Base-by-base conservation (phyloP, 2,888 invertebrate genomes). In the Drosophila acutilabella region DNA sequence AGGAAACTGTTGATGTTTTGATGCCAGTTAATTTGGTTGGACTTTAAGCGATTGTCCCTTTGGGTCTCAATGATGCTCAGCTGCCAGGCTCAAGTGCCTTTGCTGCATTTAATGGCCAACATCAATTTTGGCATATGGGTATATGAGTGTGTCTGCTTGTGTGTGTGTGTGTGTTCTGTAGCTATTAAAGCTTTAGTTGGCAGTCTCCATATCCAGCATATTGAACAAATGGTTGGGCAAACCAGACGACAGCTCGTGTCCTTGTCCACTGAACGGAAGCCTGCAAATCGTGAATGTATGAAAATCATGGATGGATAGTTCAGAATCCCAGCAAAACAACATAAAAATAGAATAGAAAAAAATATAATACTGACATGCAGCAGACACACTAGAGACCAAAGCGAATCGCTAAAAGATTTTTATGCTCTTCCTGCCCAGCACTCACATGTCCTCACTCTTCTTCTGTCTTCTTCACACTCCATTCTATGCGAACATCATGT, bases 21-120 rank as follows among this genome's bases (percentile, higher is more conserved):
- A 48, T 42, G 10, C 33, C 10, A 36, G 18, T 16, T 36, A 13
- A 23, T 20, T 42, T 20, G 8, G 1, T n/a, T 10, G 18, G 20
- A 36, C 33, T 52, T 52, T 16, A 59, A 58, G 47, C 51, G 16
- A 42, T 23, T 54, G 50, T 53, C 36, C 51, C 33, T 26, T 44
- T 20, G 57, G 38, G 40, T 45, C 26, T 30, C 18, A 33, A 14
- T 36, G 45, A 47, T 14, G 52, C 8, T 42, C 45, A 64, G 44
- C 59, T 40, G 44, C 13, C 11, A 40, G 26, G 54, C 45, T 60
- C 52, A 76, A 70, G 62, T 77, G 59, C 16, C 57, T 68, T 36
- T 36, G 64, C 81, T 86, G 81, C 83, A 76, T 73, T 76, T 78
- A 78, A 86, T 83, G 76, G 66, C 51, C 53, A 69, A 71, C 76